Evolutionary conservation across 2,797 vertebrate genomes (phyloP).

Genomic region (Lithobates sylvaticus): DNA sequence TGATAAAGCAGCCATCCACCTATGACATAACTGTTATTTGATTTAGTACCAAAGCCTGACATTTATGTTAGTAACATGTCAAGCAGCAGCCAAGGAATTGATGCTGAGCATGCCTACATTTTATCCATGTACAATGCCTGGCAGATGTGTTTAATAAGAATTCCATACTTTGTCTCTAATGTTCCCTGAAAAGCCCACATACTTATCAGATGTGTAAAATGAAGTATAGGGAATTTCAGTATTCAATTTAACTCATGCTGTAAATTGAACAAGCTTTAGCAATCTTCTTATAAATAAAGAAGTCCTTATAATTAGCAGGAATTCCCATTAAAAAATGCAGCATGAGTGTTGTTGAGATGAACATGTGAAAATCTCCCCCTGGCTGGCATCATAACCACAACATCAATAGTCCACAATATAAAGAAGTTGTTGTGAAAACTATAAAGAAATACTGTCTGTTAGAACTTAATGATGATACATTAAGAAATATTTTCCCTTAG

Average conservation of each 20-base stretch:
- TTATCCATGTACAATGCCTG: not conserved
- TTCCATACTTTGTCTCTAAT: conserved; percentile 13
- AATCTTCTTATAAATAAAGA: too few species aligned
- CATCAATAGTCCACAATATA: too few species aligned
- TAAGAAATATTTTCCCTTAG: too few species aligned
- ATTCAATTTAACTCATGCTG: conserved; percentile 2
- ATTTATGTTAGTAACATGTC: conserved; percentile 6
- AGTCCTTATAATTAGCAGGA: too few species aligned
- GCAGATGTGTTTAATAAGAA: conserved; percentile 34
- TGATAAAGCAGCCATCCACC: conserved; percentile 17
- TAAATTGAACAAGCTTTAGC: too few species aligned
- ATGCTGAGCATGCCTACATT: conserved; percentile 10
- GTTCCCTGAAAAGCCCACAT: conserved; percentile 4
- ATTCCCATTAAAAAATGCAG: too few species aligned
- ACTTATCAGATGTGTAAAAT: not conserved
- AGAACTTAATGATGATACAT: too few species aligned
- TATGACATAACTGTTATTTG: conserved; percentile 44
- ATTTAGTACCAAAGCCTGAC: conserved; percentile 11
- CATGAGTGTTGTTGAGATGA: too few species aligned
- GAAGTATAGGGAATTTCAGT: not conserved
- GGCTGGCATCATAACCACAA: too few species aligned
- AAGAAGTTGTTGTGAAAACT: too few species aligned
- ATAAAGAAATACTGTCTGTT: too few species aligned
- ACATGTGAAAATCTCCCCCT: too few species aligned
- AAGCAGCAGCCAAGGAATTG: conserved; percentile 24